These are phyloP conservation scores for Gonioctena quinquepunctata DNA, from an alignment of 1,140 invertebrate species.

Conservation along the genomic window DNA sequence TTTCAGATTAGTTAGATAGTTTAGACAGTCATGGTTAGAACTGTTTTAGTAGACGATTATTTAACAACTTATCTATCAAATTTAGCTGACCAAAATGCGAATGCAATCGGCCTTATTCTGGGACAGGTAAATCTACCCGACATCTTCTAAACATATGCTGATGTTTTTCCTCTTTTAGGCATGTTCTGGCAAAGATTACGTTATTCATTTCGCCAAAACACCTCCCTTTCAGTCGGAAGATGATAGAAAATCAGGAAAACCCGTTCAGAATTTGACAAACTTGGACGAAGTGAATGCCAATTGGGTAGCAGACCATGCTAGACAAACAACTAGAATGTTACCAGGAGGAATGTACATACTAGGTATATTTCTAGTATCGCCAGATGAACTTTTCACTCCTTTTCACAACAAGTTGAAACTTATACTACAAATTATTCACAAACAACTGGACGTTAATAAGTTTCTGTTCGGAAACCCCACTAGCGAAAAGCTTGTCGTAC, in stretches of 20 bases:
- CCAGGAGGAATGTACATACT: conserved; percentile 80
- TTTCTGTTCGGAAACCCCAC: conserved; percentile 63
- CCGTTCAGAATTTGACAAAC: conserved; percentile 37
- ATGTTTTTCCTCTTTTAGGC: conserved; percentile 55
- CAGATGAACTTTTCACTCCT: conserved; percentile 66
- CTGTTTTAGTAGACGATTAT: conserved; percentile 55
- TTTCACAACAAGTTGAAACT: conserved; percentile 61
- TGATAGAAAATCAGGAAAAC: conserved; percentile 44
- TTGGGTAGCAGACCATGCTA: conserved; percentile 72
- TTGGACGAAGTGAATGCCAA: conserved; percentile 60
- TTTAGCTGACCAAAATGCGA: conserved; percentile 57
- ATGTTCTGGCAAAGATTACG: conserved; percentile 67
- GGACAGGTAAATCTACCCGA: conserved; percentile 62
- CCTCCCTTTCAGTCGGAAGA: conserved; percentile 59
- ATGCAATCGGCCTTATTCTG: conserved; percentile 68
- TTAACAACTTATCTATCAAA: conserved; percentile 57
- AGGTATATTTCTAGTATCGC: conserved; percentile 64
- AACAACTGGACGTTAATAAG: conserved; percentile 60
- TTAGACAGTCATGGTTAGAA: conserved; percentile 56
- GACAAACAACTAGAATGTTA: conserved; percentile 77
- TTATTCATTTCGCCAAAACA: conserved; percentile 73
- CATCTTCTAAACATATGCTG: conserved; percentile 35
- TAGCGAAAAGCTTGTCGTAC: conserved; percentile 59
- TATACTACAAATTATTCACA: conserved; percentile 62
- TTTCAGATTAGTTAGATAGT: too few relatives aligned